Conservation (phyloP, 92 coral and sea anemone species). For the Phenganax subtilis region DNA sequence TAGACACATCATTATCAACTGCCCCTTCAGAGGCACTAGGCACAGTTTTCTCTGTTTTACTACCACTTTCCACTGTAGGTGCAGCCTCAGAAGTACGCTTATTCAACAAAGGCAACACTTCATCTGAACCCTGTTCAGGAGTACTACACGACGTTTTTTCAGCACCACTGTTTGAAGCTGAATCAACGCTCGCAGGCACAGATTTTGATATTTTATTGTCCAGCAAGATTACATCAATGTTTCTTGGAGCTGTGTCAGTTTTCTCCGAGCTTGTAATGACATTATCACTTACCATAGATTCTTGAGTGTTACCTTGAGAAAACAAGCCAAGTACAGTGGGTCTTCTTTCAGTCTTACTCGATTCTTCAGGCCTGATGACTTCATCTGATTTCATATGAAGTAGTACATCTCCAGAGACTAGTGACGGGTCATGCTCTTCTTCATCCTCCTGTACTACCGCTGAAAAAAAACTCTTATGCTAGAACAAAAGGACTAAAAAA, state of each 20-base stretch:
- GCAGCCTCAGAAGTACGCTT: not conserved
- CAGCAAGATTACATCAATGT: too few relatives aligned
- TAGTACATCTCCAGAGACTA: not conserved
- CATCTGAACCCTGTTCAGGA: not conserved
- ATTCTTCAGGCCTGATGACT: not conserved
- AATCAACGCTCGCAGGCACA: not conserved
- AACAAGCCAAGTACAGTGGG: slow-evolving; percentile 14
- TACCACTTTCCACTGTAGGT: not conserved
- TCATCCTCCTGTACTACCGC: not conserved
- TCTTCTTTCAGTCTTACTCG: not conserved
- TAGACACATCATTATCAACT: too few relatives aligned
- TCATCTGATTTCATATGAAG: not conserved
- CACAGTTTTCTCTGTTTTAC: too few relatives aligned
- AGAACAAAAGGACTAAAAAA: too few relatives aligned
- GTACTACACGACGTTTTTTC: not conserved
- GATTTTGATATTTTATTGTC: too few relatives aligned
- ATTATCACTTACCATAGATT: not conserved
- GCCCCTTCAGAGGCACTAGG: not conserved
- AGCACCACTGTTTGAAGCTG: not conserved
- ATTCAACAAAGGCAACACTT: too few relatives aligned
- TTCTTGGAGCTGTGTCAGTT: not conserved
- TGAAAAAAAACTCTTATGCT: not conserved
- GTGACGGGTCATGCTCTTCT: not conserved
- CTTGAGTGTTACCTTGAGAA: not conserved
- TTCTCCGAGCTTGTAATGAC: not conserved